Evolutionary conservation across 2,888 invertebrate species (phyloP).

Genomic region (Dicyrtomina minuta): DNA sequence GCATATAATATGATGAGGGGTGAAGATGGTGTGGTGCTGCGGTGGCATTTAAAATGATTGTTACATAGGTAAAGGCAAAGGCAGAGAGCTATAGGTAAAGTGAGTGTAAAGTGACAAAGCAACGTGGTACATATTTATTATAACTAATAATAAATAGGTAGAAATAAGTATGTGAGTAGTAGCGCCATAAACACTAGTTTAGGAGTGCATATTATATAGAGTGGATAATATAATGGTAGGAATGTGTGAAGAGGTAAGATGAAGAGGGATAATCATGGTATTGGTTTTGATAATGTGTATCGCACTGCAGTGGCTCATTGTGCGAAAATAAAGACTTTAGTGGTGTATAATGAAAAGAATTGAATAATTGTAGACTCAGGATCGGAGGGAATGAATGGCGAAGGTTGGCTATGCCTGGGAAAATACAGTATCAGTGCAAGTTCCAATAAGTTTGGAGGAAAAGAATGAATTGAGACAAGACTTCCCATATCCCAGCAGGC

Average conservation of each 20-base stretch:
- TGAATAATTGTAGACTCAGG: conserved; percentile 33
- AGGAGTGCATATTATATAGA: too few relatives aligned
- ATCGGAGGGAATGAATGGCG: neutral
- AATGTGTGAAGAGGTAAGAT: conserved; percentile 15
- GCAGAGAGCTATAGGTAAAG: too few relatives aligned
- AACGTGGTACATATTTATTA: too few relatives aligned
- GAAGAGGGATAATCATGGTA: conserved; percentile 18
- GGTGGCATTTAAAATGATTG: too few relatives aligned
- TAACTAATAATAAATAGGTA: too few relatives aligned
- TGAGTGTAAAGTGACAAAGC: too few relatives aligned
- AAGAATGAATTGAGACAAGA: neutral
- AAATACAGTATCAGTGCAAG: conserved; percentile 35
- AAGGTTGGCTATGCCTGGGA: conserved; percentile 25
- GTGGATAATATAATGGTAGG: too few relatives aligned
- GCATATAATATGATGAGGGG: too few relatives aligned
- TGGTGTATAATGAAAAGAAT: conserved; percentile 20
- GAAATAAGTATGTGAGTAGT: too few relatives aligned
- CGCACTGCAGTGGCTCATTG: neutral
- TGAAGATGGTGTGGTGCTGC: too few relatives aligned
- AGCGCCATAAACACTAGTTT: too few relatives aligned
- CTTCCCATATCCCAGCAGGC: conserved; percentile 23
- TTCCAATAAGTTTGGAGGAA: neutral
- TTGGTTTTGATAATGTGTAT: conserved; percentile 16
- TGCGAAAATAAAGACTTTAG: conserved; percentile 15
- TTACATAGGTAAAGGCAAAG: too few relatives aligned